These are phyloP conservation scores for Mesitornis unicolor DNA, from an alignment of 2,113 vertebrate genomes.

Conservation along the genomic window DNA sequence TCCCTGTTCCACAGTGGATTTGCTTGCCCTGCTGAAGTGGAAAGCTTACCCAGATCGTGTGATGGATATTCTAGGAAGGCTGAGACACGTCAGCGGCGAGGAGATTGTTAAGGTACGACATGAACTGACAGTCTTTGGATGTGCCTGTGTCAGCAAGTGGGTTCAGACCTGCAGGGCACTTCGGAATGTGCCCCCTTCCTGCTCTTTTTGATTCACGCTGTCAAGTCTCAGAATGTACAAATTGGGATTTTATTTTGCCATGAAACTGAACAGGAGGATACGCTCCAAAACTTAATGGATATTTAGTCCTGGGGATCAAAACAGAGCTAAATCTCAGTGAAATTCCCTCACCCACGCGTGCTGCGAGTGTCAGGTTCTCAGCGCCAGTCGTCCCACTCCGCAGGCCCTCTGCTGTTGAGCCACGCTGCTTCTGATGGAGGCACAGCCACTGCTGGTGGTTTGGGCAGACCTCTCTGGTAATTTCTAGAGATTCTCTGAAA, in stretches of 20 bases:
- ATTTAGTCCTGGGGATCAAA: background rate
- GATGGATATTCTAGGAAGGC: constrained; percentile 89
- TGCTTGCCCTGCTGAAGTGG: constrained; percentile 94
- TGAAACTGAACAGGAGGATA: background rate
- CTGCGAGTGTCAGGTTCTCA: background rate
- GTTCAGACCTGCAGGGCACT: background rate
- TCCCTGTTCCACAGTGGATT: constrained; percentile 81
- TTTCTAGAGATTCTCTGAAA: background rate
- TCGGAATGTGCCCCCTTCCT: background rate
- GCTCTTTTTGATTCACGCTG: background rate
- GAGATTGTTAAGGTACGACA: constrained; percentile 91
- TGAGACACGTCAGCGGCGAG: constrained; percentile 91
- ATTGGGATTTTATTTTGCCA: background rate
- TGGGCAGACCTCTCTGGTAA: background rate
- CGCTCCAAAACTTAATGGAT: background rate
- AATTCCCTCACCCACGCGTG: background rate
- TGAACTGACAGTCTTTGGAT: background rate
- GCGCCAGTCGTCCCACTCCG: background rate
- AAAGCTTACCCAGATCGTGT: constrained; percentile 93
- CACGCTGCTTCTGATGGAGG: background rate
- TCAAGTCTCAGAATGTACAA: background rate
- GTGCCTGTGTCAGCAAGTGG: background rate
- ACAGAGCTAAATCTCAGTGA: background rate
- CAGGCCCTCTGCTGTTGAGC: background rate
- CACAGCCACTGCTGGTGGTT: background rate